Evolutionary conservation across 2,797 vertebrate species (phyloP).

Genomic region (Percopsis omiscomaycus): DNA sequence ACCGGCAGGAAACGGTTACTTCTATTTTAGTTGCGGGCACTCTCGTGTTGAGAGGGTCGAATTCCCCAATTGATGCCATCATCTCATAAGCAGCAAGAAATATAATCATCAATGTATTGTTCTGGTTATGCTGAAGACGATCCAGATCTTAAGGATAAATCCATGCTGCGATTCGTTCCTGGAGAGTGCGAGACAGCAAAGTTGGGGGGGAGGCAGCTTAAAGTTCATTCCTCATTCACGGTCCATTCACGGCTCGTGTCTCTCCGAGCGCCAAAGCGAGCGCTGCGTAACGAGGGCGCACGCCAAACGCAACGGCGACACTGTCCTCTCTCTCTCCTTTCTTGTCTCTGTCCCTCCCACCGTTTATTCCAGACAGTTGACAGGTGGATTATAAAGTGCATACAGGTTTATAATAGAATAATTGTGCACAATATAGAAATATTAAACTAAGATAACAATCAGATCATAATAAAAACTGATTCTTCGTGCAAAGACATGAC

Average conservation of each 20-base stretch:
- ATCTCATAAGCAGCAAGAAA: constrained; percentile 42
- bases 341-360: too few relatives aligned
- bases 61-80: constrained; percentile 89
- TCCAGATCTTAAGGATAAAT: constrained; percentile 49
- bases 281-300: constrained; percentile 42
- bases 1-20: constrained; percentile 92
- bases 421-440: too few relatives aligned
- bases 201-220: constrained; percentile 57
- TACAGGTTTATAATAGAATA: too few relatives aligned
- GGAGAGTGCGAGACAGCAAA: constrained; percentile 32
- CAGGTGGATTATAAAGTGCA: too few relatives aligned
- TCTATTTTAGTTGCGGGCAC: constrained; percentile 94
- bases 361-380: not conserved
- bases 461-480: too few relatives aligned
- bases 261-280: constrained; percentile 37
- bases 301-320: constrained; percentile 36
- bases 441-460: too few relatives aligned
- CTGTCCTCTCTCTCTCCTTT: not conserved
- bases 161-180: constrained; percentile 35
- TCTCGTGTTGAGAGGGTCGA: constrained; percentile 84
- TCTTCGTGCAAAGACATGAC: too few relatives aligned
- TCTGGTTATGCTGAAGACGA: constrained; percentile 39
- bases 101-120: not conserved
- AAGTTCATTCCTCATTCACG: constrained; percentile 63
- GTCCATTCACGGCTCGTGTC: constrained; percentile 28